Evolutionary conservation across 2,797 vertebrate genomes (phyloP).

Genomic region (Gila robusta): DNA sequence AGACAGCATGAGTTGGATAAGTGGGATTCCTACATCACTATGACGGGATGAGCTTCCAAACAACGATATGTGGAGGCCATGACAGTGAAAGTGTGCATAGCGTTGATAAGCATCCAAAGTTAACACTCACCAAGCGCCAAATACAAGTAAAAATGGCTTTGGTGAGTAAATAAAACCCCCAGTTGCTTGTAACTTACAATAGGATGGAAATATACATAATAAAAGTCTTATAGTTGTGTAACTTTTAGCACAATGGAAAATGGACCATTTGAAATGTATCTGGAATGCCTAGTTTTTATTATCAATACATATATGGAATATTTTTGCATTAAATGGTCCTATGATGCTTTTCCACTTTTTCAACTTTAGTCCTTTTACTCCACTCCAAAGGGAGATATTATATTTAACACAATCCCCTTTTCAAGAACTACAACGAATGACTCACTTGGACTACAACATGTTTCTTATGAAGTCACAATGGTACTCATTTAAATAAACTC

Average conservation of each 20-base stretch:
- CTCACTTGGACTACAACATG: too few relatives aligned
- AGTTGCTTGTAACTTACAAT: not conserved
- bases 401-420: too few relatives aligned
- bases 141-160: not conserved
- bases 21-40: slow-evolving; percentile 65
- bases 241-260: not conserved
- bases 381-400: too few relatives aligned
- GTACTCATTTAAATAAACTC: too few relatives aligned
- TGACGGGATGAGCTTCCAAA: slow-evolving; percentile 47
- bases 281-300: not conserved
- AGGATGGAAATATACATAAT: not conserved
- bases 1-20: slow-evolving; percentile 57
- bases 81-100: slow-evolving; percentile 25
- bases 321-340: not conserved
- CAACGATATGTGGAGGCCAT: slow-evolving; percentile 33
- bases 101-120: not conserved
- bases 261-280: not conserved
- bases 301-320: not conserved
- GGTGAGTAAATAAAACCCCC: not conserved
- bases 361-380: too few relatives aligned
- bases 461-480: too few relatives aligned
- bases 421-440: too few relatives aligned
- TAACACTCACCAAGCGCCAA: not conserved
- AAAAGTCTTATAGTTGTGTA: not conserved
- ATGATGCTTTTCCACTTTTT: too few relatives aligned